Conservation (phyloP, 2,888 invertebrate species). For the Crioceris asparagi region DNA sequence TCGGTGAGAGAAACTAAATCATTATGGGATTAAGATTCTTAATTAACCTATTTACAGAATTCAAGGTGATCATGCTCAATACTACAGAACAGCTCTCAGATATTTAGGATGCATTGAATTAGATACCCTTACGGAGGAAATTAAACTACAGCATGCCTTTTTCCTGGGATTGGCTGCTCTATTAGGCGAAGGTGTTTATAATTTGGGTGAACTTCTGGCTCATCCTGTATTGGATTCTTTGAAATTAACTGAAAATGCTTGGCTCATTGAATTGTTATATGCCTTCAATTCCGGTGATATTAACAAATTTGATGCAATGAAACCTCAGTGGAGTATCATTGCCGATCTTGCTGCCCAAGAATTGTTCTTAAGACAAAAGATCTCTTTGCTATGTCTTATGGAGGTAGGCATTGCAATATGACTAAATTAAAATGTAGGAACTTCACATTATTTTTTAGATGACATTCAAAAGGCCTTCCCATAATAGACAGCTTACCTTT, state of each 20-base stretch:
- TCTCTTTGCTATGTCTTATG: constrained; percentile 92
- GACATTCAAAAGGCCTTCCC: constrained; percentile 90
- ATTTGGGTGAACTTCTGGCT: constrained; percentile 91
- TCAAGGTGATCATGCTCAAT: constrained; percentile 84
- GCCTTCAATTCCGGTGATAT: constrained; percentile 83
- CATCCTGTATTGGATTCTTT: constrained; percentile 88
- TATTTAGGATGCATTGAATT: constrained; percentile 58
- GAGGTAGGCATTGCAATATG: constrained; percentile 47
- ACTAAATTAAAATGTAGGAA: not conserved
- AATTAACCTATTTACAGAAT: constrained; percentile 43
- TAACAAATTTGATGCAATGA: constrained; percentile 60
- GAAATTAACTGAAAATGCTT: constrained; percentile 68
- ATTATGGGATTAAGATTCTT: no score
- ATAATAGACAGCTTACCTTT: constrained; percentile 77
- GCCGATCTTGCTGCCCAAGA: constrained; percentile 79
- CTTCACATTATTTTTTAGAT: constrained; percentile 46
- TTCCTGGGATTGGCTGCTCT: constrained; percentile 89
- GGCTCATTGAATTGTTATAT: constrained; percentile 77
- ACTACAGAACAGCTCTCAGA: constrained; percentile 88
- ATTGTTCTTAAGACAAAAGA: constrained; percentile 76
- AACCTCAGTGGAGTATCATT: constrained; percentile 64
- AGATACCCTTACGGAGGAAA: constrained; percentile 50
- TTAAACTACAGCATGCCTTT: constrained; percentile 72
- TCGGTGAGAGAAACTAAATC: constrained; percentile 40
- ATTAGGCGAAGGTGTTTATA: constrained; percentile 90